Conservation (phyloP, 2,888 invertebrate species). For the Andrena flavipes region DNA sequence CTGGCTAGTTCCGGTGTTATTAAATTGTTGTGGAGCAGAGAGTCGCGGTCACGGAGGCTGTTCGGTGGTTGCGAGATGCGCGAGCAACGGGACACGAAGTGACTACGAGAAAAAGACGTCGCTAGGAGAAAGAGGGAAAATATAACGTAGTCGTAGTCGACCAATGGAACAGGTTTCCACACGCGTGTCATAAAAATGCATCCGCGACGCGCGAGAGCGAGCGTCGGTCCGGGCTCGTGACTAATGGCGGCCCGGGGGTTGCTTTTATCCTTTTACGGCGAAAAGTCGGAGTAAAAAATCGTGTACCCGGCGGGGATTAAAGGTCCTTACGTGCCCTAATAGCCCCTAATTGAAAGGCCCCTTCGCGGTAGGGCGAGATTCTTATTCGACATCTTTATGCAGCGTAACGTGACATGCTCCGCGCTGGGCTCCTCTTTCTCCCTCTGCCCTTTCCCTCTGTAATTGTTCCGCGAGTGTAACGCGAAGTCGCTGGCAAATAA, state of each 20-base stretch:
- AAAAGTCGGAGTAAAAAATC: slow-evolving; percentile 75
- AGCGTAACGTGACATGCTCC: slow-evolving; percentile 55
- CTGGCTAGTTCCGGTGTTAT: no score
- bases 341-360: slow-evolving; percentile 79
- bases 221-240: slow-evolving; percentile 64
- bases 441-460: neutral
- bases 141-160: slow-evolving; percentile 53
- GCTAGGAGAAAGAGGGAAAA: slow-evolving; percentile 47
- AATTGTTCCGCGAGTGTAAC: slow-evolving; percentile 24
- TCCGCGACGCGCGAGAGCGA: slow-evolving; percentile 48
- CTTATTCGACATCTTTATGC: slow-evolving; percentile 73
- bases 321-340: slow-evolving; percentile 78
- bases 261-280: slow-evolving; percentile 72
- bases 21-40: neutral
- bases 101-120: slow-evolving; percentile 29
- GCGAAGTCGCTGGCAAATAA: slow-evolving; percentile 2
- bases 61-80: neutral
- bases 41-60: neutral
- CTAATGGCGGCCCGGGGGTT: slow-evolving; percentile 71
- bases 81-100: slow-evolving; percentile 5
- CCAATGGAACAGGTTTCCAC: slow-evolving; percentile 77
- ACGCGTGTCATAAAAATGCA: slow-evolving; percentile 77
- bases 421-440: slow-evolving; percentile 13
- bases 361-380: slow-evolving; percentile 59
- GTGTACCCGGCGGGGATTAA: slow-evolving; percentile 74